A percentile compares a stretch with the other conserved stretches of the same genome.
Evolutionary conservation across 2,113 vertebrate species (phyloP).

Genomic region (Sardina pilchardus): DNA sequence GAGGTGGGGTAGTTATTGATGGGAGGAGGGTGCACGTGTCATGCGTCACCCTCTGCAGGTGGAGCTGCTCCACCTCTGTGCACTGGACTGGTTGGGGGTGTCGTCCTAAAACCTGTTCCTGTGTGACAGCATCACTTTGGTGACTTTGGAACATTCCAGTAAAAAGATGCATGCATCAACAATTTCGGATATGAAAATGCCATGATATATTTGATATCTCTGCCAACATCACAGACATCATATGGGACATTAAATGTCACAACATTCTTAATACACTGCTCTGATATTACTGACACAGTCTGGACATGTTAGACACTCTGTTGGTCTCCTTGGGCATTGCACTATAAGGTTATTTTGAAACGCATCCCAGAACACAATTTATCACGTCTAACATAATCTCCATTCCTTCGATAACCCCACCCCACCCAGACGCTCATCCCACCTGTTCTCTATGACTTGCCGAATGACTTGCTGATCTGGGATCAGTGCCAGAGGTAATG

Average conservation of each 20-base stretch:
- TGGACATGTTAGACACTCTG: neutral
- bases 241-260: too few species aligned
- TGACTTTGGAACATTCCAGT: too few species aligned
- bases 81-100: too few species aligned
- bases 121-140: too few species aligned
- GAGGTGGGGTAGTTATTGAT: neutral
- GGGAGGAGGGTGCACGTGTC: neutral
- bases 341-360: neutral
- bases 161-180: too few species aligned
- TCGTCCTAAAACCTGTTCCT: too few species aligned
- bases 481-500: neutral
- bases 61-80: neutral
- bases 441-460: neutral
- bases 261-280: too few species aligned
- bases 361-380: neutral
- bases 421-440: neutral
- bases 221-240: too few species aligned
- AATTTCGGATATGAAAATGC: too few species aligned
- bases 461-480: neutral
- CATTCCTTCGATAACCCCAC: neutral
- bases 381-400: neutral
- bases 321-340: neutral
- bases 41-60: neutral
- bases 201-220: too few species aligned
- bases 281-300: neutral